Evolutionary conservation across 1,140 invertebrate species (phyloP), one percentile per base, ranked within the genome.

Genomic region (Psix sp.): DNA sequence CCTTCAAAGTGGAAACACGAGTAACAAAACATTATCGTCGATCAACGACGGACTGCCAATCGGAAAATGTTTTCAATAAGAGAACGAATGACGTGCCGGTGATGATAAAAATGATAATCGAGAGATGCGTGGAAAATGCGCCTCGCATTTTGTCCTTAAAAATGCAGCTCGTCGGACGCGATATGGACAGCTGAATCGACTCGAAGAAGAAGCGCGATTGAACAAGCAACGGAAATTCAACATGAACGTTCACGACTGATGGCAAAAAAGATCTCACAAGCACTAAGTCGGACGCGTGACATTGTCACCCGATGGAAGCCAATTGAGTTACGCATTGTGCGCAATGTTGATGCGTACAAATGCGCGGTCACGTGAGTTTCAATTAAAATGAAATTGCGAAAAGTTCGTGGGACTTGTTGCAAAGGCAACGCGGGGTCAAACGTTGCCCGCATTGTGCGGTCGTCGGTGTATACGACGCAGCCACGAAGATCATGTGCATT

Each of bases 311-410:
- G 35, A 49, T 36, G 56, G 14, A 62, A 56, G 45, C 16, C 31
- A 63, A 71, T 71, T 43, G 45, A 71, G 67, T 63, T 62, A 56
- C 67, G 43, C 43, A 52, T 71, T 56, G 18, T 43, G 67, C 21
- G 36, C 29, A 43, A 63, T 51, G 67, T 57, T 71, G 42, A 71
- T 43, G 57, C 38, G 57, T 57, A 71, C 57, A 63, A 71, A 63
- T 71, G 57, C 49, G 40, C 49, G 56, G 42, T 49, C 56, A 43
- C 49, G 56, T 49, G 49, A 38, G 49, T 62, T 62, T 71, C 67
- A 57, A 71, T 63, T 71, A 63, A 71, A 71, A 63, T 57, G 42
- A 71, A 63, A 63, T 48, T 39, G 42, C 57, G 36, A 49, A 57
- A 20, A 29, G 13, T 57, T 57, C 10, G 62, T 49, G 54, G 21